Evolutionary conservation across 2,888 invertebrate genomes (phyloP).

Genomic region (Mamestra brassicae): DNA sequence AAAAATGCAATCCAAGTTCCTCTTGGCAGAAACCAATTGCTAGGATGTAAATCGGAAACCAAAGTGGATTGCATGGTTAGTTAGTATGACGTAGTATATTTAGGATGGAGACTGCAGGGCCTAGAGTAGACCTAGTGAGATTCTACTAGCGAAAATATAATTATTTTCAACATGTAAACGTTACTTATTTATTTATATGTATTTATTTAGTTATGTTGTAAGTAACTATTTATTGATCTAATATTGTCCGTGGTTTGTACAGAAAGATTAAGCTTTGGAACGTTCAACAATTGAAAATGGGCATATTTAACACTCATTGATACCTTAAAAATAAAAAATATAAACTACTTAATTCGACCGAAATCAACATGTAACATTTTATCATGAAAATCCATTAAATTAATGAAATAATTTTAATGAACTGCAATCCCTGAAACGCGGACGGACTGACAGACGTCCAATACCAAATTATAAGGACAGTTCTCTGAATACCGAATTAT

Average conservation of each 20-base stretch:
- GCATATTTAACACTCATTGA: too few species aligned
- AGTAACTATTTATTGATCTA: too few species aligned
- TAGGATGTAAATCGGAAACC: conserved; percentile 14
- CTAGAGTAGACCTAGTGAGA: too few species aligned
- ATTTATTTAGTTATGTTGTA: too few species aligned
- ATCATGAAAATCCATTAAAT: conserved; percentile 13
- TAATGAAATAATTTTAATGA: conserved; percentile 37
- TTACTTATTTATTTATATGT: too few species aligned
- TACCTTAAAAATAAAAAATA: too few species aligned
- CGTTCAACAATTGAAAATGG: too few species aligned
- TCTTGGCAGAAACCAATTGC: conserved; percentile 9
- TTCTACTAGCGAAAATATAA: too few species aligned
- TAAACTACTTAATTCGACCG: background rate
- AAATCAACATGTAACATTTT: background rate
- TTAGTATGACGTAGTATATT: background rate
- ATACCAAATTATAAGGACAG: conserved; percentile 21
- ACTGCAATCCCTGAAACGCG: conserved; percentile 8
- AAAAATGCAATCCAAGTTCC: conserved; percentile 31
- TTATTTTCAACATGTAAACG: too few species aligned
- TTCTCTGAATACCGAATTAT: conserved; percentile 24
- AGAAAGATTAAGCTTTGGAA: too few species aligned
- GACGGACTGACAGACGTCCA: conserved; percentile 2
- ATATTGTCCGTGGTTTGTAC: too few species aligned
- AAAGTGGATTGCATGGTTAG: background rate
- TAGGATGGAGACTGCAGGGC: too few species aligned